Base-by-base conservation (phyloP, 2,113 vertebrate genomes). In the Larimichthys crocea region DNA sequence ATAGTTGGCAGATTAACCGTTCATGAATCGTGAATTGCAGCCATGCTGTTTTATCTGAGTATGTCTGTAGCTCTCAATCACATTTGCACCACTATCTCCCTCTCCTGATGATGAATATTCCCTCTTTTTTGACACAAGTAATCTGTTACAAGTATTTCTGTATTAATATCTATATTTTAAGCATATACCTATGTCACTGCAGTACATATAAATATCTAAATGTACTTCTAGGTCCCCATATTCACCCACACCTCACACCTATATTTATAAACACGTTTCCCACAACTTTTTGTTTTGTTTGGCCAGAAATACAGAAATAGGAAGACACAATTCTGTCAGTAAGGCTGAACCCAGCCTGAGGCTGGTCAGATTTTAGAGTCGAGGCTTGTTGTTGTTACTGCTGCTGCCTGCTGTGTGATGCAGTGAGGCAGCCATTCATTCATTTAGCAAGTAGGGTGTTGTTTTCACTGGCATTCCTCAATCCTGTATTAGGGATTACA, bases 401-500 rank as follows among this genome's bases (percentile, higher is more conserved):
- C 73, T 74, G 75, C 75, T 14, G 74, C 70, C 81, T 74, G 59
- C 77, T 26, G 63, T 24, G 48, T 59, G 68, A 85, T 63, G 72
- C 29, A 40, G 70, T n/a, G 55, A n/a, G 53, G 68, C 52, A 74
- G 71, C 70, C 71, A 14, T 65, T 50, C 80, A 57, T 85, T 91
- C 82, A 84, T 83, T 86, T 74, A 80, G 88, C 60, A 68, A 77
- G 61, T 55, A 57, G 52, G 49, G 1, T 52, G 69, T 79, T 82
- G 79, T 88, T 86, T 92, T 88, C 86, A 72, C 73, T 66, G 83
- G 80, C 86, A 87, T 94, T 93, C 91, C 86, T 91, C 89, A 70
- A 76, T 91, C 87, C 85, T 80, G 84, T 83, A 89, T 93, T 89
- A 92, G 86, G 89, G 92, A 95, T 95, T 93, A 93, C 92, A 92